Base-by-base conservation (phyloP, 2,888 invertebrate genomes). In the Aphelenchoides bicaudatus region DNA sequence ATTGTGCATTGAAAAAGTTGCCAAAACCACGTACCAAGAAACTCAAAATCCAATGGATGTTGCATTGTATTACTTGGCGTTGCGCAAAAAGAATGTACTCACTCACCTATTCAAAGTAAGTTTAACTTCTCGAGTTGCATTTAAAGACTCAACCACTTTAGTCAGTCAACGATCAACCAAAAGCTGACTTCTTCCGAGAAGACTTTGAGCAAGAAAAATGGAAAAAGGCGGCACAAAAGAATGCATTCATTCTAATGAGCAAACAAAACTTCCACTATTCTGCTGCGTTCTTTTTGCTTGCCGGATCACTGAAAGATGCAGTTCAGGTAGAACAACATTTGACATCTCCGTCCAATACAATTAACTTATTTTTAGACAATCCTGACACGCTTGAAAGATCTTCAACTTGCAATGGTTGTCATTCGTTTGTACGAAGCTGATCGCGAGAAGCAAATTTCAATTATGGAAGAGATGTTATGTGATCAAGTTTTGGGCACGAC, bases 31-130 rank as follows among this genome's bases (percentile, higher is more conserved):
- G 0, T 98, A 91, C 81, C 90, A 91, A 82, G 82, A 84, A 2
- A 88, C 89, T 55, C 90, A 91, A 79, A 92, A 98, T 79, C 98
- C 98, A 0, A 85, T 99, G 82, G 98, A 99, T 79, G 93, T 96
- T 0, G 93, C 98, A 0, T 84, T 98, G 1, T 96, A 89, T 80
- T 99, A 98, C 81, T 83, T 98, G 65, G 96, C 98, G 1, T 90
- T 98, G 91, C 91, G 88, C 81, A 98, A 98, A 84, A 92, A 96
- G 78, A 92, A 88, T 74, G 83, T 98, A 2, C 85, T 98, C 0
- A 94, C 93, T 89, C 96, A 94, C 0, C 82, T 98, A 47, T 98
- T 91, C 82, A 82, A 82, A 80, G 82, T 68, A 53, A 59, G 48
- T 53, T 52, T 2, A 23, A 57, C 25, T 52, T 10, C 23, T 54